Conservation (phyloP, 2,888 invertebrate species). For the Xestia rhomboidea region DNA sequence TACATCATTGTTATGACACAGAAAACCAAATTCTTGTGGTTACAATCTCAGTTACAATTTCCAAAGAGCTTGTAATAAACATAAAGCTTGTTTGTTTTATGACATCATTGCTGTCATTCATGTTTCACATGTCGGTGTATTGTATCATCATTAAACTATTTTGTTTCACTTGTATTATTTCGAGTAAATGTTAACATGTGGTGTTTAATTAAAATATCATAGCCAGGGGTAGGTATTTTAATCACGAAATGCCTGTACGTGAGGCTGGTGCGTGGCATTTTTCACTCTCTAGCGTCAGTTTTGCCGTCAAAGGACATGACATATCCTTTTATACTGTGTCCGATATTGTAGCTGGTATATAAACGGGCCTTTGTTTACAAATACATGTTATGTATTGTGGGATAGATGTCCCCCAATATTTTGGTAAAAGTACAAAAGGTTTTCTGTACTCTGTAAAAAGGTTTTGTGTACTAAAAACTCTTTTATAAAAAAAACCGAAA, state of each 20-base stretch:
- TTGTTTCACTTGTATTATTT: constrained; percentile 32
- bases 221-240: constrained; percentile 80
- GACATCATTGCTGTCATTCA: neutral
- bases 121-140: constrained; percentile 5
- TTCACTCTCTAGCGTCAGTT: constrained; percentile 73
- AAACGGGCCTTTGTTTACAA: constrained; percentile 48
- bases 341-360: constrained; percentile 59
- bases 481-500: neutral
- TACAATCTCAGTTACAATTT: neutral
- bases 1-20: neutral
- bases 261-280: constrained; percentile 77
- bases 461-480: neutral
- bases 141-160: constrained; percentile 23
- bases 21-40: neutral
- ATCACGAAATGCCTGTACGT: constrained; percentile 81
- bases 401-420: neutral
- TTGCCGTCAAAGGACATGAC: constrained; percentile 77
- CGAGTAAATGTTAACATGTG: constrained; percentile 47
- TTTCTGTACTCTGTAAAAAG: neutral
- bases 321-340: constrained; percentile 62
- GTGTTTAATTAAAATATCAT: constrained; percentile 75
- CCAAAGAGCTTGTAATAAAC: neutral
- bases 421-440: constrained; percentile 1
- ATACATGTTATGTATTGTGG: constrained; percentile 13
- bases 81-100: neutral